Evolutionary conservation across 2,113 vertebrate species (phyloP).

Genomic region (Aegotheles bennettii): DNA sequence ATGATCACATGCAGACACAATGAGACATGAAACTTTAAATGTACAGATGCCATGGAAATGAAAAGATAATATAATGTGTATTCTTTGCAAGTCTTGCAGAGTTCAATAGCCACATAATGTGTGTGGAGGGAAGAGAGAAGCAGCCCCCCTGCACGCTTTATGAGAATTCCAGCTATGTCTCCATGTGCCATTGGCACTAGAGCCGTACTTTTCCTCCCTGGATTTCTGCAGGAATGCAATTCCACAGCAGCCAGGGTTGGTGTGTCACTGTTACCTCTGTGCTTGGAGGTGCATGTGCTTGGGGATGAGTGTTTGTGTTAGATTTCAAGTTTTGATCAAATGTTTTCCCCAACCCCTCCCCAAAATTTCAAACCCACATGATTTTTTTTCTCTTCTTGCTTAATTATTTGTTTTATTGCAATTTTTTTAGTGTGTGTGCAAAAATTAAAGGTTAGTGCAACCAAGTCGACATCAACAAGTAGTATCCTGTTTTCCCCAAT

Average conservation of each 20-base stretch:
- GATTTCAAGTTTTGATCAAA: not conserved
- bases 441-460: not conserved
- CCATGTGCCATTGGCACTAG: not conserved
- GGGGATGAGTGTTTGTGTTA: not conserved
- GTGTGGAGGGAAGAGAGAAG: not conserved
- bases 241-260: not conserved
- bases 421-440: not conserved
- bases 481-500: not conserved
- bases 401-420: not conserved
- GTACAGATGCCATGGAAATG: conserved; percentile 23
- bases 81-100: conserved; percentile 29
- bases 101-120: conserved; percentile 10
- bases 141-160: not conserved
- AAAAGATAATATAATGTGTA: conserved; percentile 33
- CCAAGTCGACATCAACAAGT: not conserved
- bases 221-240: not conserved
- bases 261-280: not conserved
- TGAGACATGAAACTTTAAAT: conserved; percentile 12
- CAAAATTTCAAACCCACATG: not conserved
- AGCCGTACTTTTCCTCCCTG: rapidly evolving
- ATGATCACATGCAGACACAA: not conserved
- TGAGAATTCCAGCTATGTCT: not conserved
- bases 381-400: not conserved
- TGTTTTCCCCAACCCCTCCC: not conserved
- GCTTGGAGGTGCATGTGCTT: not conserved